A percentile compares a stretch with the other conserved stretches of the same genome.
Evolutionary conservation across 2,113 vertebrate genomes (phyloP).

Genomic region (Bos indicus): DNA sequence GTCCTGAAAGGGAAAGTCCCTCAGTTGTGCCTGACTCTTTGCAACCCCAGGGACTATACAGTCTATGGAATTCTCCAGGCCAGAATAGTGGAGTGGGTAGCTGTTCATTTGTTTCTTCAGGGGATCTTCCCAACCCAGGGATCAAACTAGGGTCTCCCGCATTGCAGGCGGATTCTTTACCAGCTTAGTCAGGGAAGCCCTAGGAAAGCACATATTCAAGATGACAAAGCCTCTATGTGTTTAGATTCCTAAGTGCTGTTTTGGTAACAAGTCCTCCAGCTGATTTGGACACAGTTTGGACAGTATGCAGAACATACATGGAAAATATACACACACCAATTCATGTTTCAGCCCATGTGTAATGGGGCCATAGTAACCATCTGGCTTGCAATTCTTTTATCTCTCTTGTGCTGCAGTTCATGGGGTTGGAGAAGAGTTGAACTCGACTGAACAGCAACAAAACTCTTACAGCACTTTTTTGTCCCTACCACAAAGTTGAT

Average conservation of each 20-base stretch:
- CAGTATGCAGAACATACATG: too few species aligned
- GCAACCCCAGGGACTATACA: neutral
- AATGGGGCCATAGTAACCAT: neutral
- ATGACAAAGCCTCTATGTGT: neutral
- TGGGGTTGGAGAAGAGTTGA: neutral
- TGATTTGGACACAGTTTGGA: neutral
- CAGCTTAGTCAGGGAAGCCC: neutral
- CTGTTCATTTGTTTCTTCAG: neutral
- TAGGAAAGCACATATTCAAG: neutral
- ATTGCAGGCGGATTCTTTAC: neutral
- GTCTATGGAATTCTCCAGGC: neutral
- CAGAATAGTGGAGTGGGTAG: neutral
- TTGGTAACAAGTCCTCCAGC: neutral
- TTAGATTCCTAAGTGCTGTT: neutral
- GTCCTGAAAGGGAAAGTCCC: neutral
- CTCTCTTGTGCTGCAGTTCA: neutral
- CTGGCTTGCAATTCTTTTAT: neutral
- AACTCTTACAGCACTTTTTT: neutral
- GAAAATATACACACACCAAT: neutral
- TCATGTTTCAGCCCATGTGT: neutral
- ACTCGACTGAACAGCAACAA: neutral
- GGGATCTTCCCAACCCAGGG: neutral
- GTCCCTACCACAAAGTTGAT: neutral
- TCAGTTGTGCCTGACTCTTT: neutral
- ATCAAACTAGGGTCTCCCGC: fast-evolving